Base-by-base conservation (phyloP, 2,797 vertebrate species). In the Aulostomus chinensis region DNA sequence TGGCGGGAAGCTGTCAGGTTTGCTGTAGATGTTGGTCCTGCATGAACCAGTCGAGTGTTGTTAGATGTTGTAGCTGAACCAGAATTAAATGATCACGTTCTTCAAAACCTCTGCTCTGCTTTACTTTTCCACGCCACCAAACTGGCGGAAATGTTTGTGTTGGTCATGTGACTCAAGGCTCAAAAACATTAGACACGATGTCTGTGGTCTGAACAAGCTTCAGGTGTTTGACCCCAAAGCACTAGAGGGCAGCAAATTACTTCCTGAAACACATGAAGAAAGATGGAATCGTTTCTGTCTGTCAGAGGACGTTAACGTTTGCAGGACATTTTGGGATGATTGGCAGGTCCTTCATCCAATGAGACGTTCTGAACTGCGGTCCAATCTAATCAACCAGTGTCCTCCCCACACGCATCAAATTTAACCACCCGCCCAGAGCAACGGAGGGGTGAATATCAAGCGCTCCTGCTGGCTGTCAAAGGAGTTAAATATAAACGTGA, bases 41-140 rank as follows among this genome's bases (percentile, higher is more conserved):
- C 96, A 98, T 98, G 95, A 94, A 60, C 81, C 87, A 88, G 88
- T 96, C 11, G 3, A 10, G 22, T 93, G 91, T 43, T 95, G 91
- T 94, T 86, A 91, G 62, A 68, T 96, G 90, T 83, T 89, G 93
- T 96, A 95, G 94, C 79, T 91, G 81, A 92, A 90, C 86, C 91
- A 91, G 89, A 93, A 94, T 94, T 93, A 94, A 95, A 94, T 94
- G 86, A 87, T 58, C 87, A 66, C 34, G 54, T 72, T 86, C 82
- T 59, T 51, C 8, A 11, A 76, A 69, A 35, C n/a, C 28, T 3
- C 1, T 18, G 48, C n/a, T n/a, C n/a, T n/a, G n/a, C n/a, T n/a
- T n/a, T n/a, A n/a, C n/a, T n/a, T n/a, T n/a, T n/a, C n/a, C n/a
- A n/a, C n/a, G n/a, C n/a, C n/a, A n/a, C n/a, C n/a, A n/a, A n/a